Conservation (phyloP, 2,888 invertebrate species). For the Phyllotreta cruciferae region DNA sequence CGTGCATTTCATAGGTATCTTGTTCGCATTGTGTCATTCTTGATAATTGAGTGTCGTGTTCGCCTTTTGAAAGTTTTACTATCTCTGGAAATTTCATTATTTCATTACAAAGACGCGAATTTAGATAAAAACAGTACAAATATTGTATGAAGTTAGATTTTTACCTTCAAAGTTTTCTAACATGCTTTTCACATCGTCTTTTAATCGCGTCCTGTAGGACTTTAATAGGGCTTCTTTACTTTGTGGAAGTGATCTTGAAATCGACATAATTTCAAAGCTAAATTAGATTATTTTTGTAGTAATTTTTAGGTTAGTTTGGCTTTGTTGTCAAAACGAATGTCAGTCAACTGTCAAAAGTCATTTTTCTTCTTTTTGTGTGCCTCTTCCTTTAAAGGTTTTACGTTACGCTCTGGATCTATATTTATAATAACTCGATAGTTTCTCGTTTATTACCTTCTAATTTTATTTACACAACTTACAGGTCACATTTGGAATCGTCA, state of each 20-base stretch:
- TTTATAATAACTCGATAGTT: too few relatives aligned
- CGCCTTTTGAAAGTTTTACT: constrained; percentile 86
- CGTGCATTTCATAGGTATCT: constrained; percentile 97
- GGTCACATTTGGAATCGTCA: too few relatives aligned
- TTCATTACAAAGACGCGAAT: not conserved
- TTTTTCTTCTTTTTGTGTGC: too few relatives aligned
- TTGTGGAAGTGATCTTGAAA: constrained; percentile 77
- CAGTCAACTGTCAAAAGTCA: too few relatives aligned
- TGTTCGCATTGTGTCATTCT: constrained; percentile 93
- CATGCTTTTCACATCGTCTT: constrained; percentile 97
- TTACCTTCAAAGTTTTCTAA: constrained; percentile 95
- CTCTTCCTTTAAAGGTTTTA: too few relatives aligned
- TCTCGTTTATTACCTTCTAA: too few relatives aligned
- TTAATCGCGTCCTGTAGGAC: constrained; percentile 91
- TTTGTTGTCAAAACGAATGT: too few relatives aligned
- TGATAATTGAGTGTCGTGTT: constrained; percentile 88
- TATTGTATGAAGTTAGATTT: constrained; percentile 4
- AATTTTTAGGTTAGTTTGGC: not conserved
- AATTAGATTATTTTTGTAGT: not conserved
- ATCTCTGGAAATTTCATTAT: constrained; percentile 71
- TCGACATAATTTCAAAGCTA: constrained; percentile 31
- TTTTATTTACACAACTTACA: too few relatives aligned
- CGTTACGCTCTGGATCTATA: too few relatives aligned
- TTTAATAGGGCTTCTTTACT: constrained; percentile 95
- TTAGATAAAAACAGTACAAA: constrained; percentile 12